Base-by-base conservation (phyloP, 2,888 invertebrate genomes). In the Drosophila multiciliata region DNA sequence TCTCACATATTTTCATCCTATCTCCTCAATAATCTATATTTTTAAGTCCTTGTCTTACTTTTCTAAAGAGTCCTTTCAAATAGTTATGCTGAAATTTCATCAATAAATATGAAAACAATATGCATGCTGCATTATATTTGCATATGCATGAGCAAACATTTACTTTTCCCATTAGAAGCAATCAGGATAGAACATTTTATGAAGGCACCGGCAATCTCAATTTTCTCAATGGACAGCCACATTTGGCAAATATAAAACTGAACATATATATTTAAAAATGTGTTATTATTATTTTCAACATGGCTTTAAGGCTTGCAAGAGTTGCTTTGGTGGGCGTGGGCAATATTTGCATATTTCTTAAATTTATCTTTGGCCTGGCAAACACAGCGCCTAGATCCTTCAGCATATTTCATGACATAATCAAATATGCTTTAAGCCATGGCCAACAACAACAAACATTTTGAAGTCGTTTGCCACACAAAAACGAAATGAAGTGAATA, bases 371-470 rank as follows among this genome's bases (percentile, higher is more conserved):
- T 61, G 63, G 72, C 54, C 64, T 67, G 68, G 69, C 71, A 90
- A 81, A 80, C 87, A 84, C 20, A 45, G 65, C 36, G 66, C 23
- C 64, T 45, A 38, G 58, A 64, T 66, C 58, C 63, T 61, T 66
- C 15, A 74, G 81, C 78, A 89, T 84, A 80, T 89, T 87, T 76
- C 71, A 74, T 77, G 89, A 87, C 85, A 89, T 89, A 85, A 89
- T 85, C 89, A 87, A 89, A 89, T 84, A 85, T 84, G 85, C 90
- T 82, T 87, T 79, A 85, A 85, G 87, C 89, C 67, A 89, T 79
- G 73, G 73, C 73, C 72, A 75, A 66, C 73, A 62, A 54, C 66
- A 49, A 53, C 23, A 54, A 12, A 40, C 58, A 69, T 79, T 87
- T 83, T 87, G 82, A 89, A 71, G 78, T 89, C 65, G 49, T 65